phyloP scores from a whole-genome alignment of 2,888 invertebrate genomes.

The Anticlea derivata region DNA sequence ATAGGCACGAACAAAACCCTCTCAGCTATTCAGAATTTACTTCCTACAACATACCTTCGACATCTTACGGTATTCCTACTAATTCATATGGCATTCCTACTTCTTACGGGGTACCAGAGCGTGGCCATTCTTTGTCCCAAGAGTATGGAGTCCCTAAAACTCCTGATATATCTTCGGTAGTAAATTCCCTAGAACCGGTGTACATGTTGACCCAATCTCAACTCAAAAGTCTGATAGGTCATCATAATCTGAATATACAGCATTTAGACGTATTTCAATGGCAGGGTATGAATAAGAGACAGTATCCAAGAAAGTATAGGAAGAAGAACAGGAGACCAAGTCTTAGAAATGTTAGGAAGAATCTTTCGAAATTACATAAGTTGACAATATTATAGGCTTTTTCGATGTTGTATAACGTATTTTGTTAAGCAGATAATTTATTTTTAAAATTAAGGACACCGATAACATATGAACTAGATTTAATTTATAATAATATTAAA shows the following conservation, averaged over 20 bases:
- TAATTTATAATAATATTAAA: no score
- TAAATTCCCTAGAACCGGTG: conserved; percentile 59
- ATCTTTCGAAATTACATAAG: conserved; percentile 58
- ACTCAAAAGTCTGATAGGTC: conserved; percentile 62
- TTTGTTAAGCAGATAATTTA: no score
- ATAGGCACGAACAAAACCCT: conserved; percentile 18
- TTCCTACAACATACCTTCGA: conserved; percentile 15
- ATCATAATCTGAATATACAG: conserved; percentile 67
- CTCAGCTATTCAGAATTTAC: conserved; percentile 22
- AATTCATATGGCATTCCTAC: conserved; percentile 20
- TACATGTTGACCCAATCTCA: conserved; percentile 72
- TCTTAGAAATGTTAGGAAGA: conserved; percentile 52
- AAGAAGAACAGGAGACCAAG: conserved; percentile 47
- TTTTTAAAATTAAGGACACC: no score
- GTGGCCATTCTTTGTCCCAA: conserved; percentile 16
- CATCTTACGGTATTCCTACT: conserved; percentile 18
- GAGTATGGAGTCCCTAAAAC: conserved; percentile 35
- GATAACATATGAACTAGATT: no score
- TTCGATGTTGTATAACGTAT: background rate
- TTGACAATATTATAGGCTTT: conserved; percentile 31
- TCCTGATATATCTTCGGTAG: conserved; percentile 22
- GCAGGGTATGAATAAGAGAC: conserved; percentile 26
- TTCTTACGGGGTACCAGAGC: conserved; percentile 45
- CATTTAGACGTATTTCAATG: conserved; percentile 66
- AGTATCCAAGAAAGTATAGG: conserved; percentile 52